These are phyloP conservation scores for Colostygia pectinataria DNA, from an alignment of 2,888 invertebrate species.

Conservation along the genomic window DNA sequence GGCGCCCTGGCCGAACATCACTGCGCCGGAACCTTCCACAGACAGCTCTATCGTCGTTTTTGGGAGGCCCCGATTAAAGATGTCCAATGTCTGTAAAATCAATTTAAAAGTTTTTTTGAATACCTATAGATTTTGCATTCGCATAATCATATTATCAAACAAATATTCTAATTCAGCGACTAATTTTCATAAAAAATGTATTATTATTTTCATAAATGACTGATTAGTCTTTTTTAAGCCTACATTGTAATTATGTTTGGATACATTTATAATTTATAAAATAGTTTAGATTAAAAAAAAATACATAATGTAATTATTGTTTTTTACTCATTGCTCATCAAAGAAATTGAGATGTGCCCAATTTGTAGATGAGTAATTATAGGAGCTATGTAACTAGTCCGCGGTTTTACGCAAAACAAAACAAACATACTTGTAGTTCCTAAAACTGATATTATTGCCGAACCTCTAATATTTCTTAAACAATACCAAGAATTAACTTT, in stretches of 20 bases:
- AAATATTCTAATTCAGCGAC: too few species aligned
- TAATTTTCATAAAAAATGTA: too few species aligned
- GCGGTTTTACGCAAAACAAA: not conserved
- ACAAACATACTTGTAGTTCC: constrained; percentile 1
- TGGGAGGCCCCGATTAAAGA: constrained; percentile 81
- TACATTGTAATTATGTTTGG: too few species aligned
- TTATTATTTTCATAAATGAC: not conserved
- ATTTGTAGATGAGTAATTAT: not conserved
- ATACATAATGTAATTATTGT: too few species aligned
- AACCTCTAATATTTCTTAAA: not conserved
- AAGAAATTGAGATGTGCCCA: too few species aligned
- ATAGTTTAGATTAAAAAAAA: too few species aligned
- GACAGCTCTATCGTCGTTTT: constrained; percentile 82
- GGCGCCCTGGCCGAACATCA: constrained; percentile 81
- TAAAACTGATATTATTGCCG: not conserved
- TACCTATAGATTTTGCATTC: too few species aligned
- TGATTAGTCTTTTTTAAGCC: too few species aligned
- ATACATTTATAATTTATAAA: too few species aligned
- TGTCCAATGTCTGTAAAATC: constrained; percentile 67
- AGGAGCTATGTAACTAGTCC: not conserved
- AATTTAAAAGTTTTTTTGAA: not conserved
- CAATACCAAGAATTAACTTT: not conserved
- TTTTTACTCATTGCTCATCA: not conserved
- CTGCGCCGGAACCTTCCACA: constrained; percentile 79
- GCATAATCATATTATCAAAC: too few species aligned